Evolutionary conservation across 2,888 invertebrate species (phyloP).

Genomic region (Lottia gigantea): DNA sequence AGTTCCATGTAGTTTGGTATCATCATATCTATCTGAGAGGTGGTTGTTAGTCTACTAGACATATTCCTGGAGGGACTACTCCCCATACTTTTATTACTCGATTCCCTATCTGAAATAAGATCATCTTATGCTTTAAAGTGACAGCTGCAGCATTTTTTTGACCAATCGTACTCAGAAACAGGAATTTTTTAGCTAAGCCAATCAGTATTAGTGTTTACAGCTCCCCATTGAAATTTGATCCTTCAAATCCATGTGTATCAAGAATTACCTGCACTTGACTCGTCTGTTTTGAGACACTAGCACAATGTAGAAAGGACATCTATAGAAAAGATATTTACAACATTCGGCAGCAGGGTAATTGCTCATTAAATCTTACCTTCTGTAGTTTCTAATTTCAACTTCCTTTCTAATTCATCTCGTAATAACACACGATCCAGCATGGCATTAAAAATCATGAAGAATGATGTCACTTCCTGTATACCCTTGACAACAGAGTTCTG

Average conservation of each 20-base stretch:
- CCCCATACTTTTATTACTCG: slow-evolving; percentile 27
- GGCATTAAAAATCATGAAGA: slow-evolving; percentile 59
- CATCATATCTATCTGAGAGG: slow-evolving; percentile 54
- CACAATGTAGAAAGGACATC: too few relatives aligned
- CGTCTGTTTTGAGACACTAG: too few relatives aligned
- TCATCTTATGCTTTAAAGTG: too few relatives aligned
- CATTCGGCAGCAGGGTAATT: background rate
- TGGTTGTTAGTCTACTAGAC: slow-evolving; percentile 52
- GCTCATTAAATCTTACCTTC: slow-evolving; percentile 39
- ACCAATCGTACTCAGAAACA: too few relatives aligned
- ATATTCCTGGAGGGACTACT: slow-evolving; percentile 31
- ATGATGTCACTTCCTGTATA: slow-evolving; percentile 57
- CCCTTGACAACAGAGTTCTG: slow-evolving; percentile 49
- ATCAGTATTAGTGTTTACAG: too few relatives aligned
- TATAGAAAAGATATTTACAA: too few relatives aligned
- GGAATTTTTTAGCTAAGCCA: too few relatives aligned
- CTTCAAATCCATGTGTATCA: too few relatives aligned
- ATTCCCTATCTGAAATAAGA: background rate
- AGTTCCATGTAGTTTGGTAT: slow-evolving; percentile 60
- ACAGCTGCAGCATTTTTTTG: too few relatives aligned
- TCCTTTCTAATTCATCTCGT: slow-evolving; percentile 60
- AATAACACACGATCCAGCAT: slow-evolving; percentile 56
- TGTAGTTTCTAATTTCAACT: slow-evolving; percentile 38
- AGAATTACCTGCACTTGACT: too few relatives aligned
- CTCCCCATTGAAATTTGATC: too few relatives aligned